Evolutionary conservation across 2,797 vertebrate genomes (phyloP).

Genomic region (Coregonus sp.): DNA sequence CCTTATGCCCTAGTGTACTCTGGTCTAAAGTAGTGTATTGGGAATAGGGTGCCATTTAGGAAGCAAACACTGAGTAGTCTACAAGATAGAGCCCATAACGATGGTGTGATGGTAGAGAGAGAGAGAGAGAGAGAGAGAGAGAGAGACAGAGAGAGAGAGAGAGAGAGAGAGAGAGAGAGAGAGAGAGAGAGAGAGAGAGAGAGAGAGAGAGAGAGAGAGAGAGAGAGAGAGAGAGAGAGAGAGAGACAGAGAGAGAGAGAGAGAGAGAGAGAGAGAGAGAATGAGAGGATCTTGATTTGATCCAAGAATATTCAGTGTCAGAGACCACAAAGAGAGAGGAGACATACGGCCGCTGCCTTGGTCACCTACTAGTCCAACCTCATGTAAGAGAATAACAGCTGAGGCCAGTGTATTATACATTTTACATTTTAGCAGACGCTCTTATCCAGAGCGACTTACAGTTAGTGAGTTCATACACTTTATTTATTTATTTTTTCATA

Average conservation of each 20-base stretch:
- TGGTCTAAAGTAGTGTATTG: too few species aligned
- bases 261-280: slow-evolving; percentile 30
- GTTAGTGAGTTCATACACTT: too few species aligned
- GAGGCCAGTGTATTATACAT: slow-evolving; percentile 30
- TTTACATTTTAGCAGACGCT: too few species aligned
- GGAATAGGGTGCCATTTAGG: too few species aligned
- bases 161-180: slow-evolving; percentile 32
- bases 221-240: slow-evolving; percentile 22
- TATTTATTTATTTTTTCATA: too few species aligned
- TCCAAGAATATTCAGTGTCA: neutral
- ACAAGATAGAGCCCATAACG: slow-evolving; percentile 16
- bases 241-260: slow-evolving; percentile 31
- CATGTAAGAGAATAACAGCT: neutral
- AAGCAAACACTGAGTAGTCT: too few species aligned
- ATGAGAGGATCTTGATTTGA: slow-evolving; percentile 12
- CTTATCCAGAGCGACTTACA: too few species aligned
- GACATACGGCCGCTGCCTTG: too few species aligned
- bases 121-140: slow-evolving; percentile 10
- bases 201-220: slow-evolving; percentile 10
- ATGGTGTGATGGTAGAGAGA: slow-evolving; percentile 17
- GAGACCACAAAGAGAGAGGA: slow-evolving; percentile 9
- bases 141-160: slow-evolving; percentile 20
- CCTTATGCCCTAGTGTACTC: too few species aligned
- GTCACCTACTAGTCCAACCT: too few species aligned
- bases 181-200: slow-evolving; percentile 30